Percentiles rank a stretch among this genome's conserved stretches.
Evolutionary conservation across 1,140 invertebrate species (phyloP).

Genomic region (Drosophila quadrilineata): DNA sequence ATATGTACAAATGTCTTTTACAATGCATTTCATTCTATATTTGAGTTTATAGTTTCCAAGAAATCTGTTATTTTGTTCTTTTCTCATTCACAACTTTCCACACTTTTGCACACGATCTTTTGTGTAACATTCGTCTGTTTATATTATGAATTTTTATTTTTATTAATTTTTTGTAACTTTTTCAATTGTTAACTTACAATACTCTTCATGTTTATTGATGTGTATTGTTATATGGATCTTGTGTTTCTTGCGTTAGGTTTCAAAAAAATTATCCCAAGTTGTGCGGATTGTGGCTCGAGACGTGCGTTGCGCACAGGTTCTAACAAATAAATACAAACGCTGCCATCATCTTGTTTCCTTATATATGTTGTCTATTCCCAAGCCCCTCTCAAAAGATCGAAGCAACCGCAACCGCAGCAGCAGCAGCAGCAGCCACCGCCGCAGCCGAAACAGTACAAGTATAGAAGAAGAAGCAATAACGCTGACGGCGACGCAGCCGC

Average conservation of each 20-base stretch:
- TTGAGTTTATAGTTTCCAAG: too few species aligned
- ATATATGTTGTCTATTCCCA: conserved; percentile 65
- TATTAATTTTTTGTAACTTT: neutral
- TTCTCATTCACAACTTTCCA: neutral
- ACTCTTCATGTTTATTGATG: conserved; percentile 61
- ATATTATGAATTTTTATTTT: neutral
- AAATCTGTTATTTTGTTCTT: neutral
- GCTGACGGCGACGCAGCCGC: conserved; percentile 28
- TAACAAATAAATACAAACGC: conserved; percentile 77
- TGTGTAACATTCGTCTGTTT: too few species aligned
- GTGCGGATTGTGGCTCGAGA: conserved; percentile 28
- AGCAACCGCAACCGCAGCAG: too few species aligned
- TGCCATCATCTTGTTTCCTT: conserved; percentile 77
- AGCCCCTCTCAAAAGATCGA: conserved; percentile 24
- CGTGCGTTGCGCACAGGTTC: conserved; percentile 72
- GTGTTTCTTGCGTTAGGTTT: conserved; percentile 11
- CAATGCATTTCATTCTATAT: too few species aligned
- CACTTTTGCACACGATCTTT: neutral
- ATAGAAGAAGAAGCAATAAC: conserved; percentile 16
- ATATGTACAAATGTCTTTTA: too few species aligned
- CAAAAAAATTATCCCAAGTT: conserved; percentile 45
- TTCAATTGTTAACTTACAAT: conserved; percentile 56
- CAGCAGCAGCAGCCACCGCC: too few species aligned
- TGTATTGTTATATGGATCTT: too few species aligned
- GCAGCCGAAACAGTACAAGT: neutral